Evolutionary conservation across 2,888 invertebrate species (phyloP), one percentile per base, ranked within the genome.

Genomic region (Aradus depressus): DNA sequence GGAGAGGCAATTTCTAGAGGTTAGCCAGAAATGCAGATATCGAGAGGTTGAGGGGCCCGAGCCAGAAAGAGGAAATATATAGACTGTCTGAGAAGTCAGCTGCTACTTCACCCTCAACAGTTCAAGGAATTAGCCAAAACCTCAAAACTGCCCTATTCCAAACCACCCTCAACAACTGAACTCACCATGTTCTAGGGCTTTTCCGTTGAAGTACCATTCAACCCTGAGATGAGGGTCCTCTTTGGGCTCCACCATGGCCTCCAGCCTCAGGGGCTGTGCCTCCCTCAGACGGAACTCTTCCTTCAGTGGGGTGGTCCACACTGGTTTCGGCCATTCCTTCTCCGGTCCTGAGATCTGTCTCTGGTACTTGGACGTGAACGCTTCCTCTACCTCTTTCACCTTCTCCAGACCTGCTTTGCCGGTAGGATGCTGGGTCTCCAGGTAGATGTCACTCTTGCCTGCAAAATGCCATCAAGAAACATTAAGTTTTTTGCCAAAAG

Each of bases 141-240:
- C n/a, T n/a, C n/a, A n/a, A n/a, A n/a, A n/a, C n/a, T n/a, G n/a
- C n/a, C n/a, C n/a, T n/a, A n/a, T n/a, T n/a, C n/a, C n/a, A n/a
- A n/a, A n/a, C n/a, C n/a, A n/a, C n/a, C n/a, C n/a, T n/a, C n/a
- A n/a, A n/a, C n/a, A n/a, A n/a, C n/a, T n/a, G n/a, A n/a, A 32
- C 57, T 55, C 56, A 53, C 85, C 90, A 65, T 89, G 85, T 60
- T 85, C 85, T 42, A 92, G 68, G 26, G 82, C 75, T 70, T 90
- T 89, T 43, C 91, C 90, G 65, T 92, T 92, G 65, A 92, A 88
- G 68, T 85, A 91, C 92, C 92, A 93, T 70, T 92, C 91, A 58
- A 92, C 83, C 65, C 83, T 87, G 45, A 92, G 70, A 63, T 88
- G 81, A 5, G 91, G 90, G 73, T 92, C 92, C 65, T 86, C 83